Base-by-base conservation (phyloP, 1,140 invertebrate species). In the Pseudomyrmex dendroicus region DNA sequence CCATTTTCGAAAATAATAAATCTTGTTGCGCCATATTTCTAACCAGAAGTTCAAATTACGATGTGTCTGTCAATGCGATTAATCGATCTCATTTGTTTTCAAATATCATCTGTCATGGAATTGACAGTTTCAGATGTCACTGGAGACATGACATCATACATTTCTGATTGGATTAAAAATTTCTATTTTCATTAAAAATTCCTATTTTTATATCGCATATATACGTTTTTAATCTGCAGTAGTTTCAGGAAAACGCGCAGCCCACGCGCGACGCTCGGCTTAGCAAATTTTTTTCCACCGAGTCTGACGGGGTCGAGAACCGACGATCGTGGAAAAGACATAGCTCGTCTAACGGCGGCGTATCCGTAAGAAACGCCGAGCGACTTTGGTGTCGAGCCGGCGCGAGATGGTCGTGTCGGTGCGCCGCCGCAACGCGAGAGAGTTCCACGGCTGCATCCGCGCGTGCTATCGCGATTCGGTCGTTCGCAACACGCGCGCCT, bases 401-500 rank as follows among this genome's bases (percentile, higher is more conserved):
- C 62, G 25, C 50, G 50, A 59, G 63, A 78, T 74, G 22, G 73
- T 35, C 35, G 35, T 35, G 35, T 35, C 73, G 70, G 78, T 52
- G 72, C 52, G 22, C 20, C 10, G 62, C 82, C 50, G 48, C 73
- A 64, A 77, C 59, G 72, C 82, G 67, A 73, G 77, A 87, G 83
- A 74, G 84, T 76, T 73, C 67, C 84, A 67, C 52, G 57, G 85
- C 82, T 68, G 86, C 89, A 90, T 63, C 80, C 73, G 86, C 85
- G 91, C 91, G 90, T 89, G 83, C 89, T 89, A 91, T 91, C 90
- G 84, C 66, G 85, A 91, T 89, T 88, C 76, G 85, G 76, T 84
- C 84, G 70, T 35, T 35, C 83, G 82, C 67, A 83, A 89, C 78
- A 84, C 84, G 85, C 86, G 77, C 73, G 83, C 74, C 86, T 90